Percentiles rank a stretch among this genome's conserved stretches.
phyloP scores from a whole-genome alignment of 2,113 vertebrate genomes.

The Protomyctophum bolini region DNA sequence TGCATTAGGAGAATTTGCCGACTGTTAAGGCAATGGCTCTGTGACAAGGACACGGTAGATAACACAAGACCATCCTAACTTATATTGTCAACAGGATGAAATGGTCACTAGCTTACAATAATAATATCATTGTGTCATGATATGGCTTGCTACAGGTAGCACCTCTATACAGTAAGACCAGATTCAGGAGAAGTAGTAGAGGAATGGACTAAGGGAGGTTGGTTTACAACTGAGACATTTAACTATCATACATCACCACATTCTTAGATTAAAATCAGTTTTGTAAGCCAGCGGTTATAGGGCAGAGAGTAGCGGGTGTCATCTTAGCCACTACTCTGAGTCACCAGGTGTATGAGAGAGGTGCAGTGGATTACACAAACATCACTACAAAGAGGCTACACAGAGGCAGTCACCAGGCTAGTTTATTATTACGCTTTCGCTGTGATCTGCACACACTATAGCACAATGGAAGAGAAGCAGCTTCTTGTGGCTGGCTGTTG shows the following conservation, averaged over 20 bases:
- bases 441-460: slow-evolving; percentile 35
- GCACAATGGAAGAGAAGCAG: slow-evolving; percentile 26
- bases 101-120: neutral
- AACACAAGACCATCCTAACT: slow-evolving; percentile 29
- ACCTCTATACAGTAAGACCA: slow-evolving; percentile 16
- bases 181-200: slow-evolving; percentile 21
- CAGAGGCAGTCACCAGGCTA: slow-evolving; percentile 22
- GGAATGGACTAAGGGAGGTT: neutral
- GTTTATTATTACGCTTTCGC: slow-evolving; percentile 17
- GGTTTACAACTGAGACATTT: slow-evolving; percentile 17
- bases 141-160: neutral
- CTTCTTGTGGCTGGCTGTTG: slow-evolving; percentile 41
- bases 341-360: slow-evolving; percentile 30
- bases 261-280: too few relatives aligned
- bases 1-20: slow-evolving; percentile 29
- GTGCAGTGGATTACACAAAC: slow-evolving; percentile 31
- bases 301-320: slow-evolving; percentile 43
- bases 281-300: slow-evolving; percentile 31
- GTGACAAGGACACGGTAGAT: slow-evolving; percentile 26
- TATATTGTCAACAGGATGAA: neutral
- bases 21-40: slow-evolving; percentile 26
- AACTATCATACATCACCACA: slow-evolving; percentile 11
- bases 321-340: slow-evolving; percentile 38
- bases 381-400: slow-evolving; percentile 37
- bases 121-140: neutral